A percentile compares a stretch with the other conserved stretches of the same genome.
phyloP scores from a whole-genome alignment of 1,140 invertebrate genomes.

The Lepidostoma basale region DNA sequence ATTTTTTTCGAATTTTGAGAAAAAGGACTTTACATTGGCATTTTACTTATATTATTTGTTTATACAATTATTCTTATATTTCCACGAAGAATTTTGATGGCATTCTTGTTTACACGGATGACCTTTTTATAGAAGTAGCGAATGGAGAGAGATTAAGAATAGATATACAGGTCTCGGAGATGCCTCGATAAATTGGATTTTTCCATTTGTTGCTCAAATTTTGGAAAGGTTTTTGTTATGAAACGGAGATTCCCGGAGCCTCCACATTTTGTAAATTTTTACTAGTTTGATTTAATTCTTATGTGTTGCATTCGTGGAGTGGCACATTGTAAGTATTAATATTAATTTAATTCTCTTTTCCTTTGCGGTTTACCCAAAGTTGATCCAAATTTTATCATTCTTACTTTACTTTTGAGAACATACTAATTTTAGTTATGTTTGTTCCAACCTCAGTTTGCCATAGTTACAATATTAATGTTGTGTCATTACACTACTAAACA shows the following conservation, averaged over 20 bases:
- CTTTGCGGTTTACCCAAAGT: neutral
- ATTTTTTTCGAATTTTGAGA: constrained; percentile 20
- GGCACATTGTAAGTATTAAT: constrained; percentile 18
- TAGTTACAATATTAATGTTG: constrained; percentile 29
- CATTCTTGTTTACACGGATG: constrained; percentile 23
- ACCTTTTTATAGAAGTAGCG: constrained; percentile 2
- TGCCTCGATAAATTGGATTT: constrained; percentile 17
- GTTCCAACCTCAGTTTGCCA: constrained; percentile 33
- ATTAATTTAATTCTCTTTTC: constrained; percentile 3
- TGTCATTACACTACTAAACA: no score
- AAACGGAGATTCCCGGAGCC: constrained; percentile 1
- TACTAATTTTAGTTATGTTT: neutral
- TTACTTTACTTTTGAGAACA: neutral
- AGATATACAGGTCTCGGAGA: neutral
- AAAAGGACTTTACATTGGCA: constrained; percentile 34
- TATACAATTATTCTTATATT: constrained; percentile 38
- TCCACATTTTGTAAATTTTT: constrained; percentile 18
- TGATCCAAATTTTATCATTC: neutral
- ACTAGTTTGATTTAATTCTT: neutral
- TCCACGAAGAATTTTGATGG: neutral
- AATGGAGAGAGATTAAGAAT: neutral
- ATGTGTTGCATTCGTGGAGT: neutral
- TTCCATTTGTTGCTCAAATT: constrained; percentile 31
- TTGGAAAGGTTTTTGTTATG: constrained; percentile 23
- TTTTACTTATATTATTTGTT: constrained; percentile 44